Evolutionary conservation across 2,113 vertebrate genomes (phyloP).

Genomic region (Oreochromis niloticus): DNA sequence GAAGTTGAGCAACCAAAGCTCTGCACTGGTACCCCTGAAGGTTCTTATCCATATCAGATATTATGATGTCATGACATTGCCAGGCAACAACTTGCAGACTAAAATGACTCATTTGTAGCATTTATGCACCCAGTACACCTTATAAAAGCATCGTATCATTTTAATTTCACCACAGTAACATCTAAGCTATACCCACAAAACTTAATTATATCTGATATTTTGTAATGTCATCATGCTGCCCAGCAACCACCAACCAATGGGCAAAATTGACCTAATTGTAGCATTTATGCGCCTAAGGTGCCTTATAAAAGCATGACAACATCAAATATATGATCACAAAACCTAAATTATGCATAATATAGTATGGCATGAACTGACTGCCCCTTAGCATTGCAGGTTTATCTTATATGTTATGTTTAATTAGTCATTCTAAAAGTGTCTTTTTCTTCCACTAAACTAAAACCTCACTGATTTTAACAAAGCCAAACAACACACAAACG

Average conservation of each 20-base stretch:
- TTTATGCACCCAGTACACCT: neutral
- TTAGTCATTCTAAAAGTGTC: neutral
- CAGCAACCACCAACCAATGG: neutral
- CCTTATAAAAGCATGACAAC: neutral
- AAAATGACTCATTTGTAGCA: neutral
- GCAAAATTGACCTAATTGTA: neutral
- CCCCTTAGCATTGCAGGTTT: neutral
- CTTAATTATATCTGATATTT: neutral
- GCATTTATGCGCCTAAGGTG: neutral
- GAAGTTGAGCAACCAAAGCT: neutral
- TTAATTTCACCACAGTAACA: neutral
- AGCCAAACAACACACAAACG: neutral
- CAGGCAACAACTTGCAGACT: neutral
- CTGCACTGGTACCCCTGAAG: neutral
- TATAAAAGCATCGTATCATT: neutral
- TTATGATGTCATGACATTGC: neutral
- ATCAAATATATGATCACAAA: neutral
- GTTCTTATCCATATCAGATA: neutral
- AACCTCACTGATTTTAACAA: neutral
- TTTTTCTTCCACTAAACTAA: neutral
- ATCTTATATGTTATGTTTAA: neutral
- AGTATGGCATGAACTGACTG: neutral
- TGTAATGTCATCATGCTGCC: neutral
- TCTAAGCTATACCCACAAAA: neutral
- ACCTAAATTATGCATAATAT: neutral